Evolutionary conservation across 2,888 invertebrate genomes (phyloP), one percentile per base, ranked within the genome.

Genomic region (Germaria angustata): DNA sequence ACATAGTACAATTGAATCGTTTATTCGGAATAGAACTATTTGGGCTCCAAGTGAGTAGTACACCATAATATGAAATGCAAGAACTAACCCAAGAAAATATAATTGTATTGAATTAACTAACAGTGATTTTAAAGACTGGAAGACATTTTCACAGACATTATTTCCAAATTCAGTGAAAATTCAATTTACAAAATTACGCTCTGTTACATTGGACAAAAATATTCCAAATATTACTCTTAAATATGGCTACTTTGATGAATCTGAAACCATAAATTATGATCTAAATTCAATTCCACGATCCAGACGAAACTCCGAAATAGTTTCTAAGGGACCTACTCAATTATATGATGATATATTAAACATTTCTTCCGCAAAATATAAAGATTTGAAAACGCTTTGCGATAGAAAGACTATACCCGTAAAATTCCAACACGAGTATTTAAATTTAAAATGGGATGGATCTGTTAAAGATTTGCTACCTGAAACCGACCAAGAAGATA

Each of bases 11-110:
- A 79, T 71, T 59, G 69, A 69, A 39, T 69, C 69, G 17, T 76
- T 69, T 69, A 53, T 34, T 49, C 72, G 80, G 11, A 15, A 59
- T 8, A 59, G 69, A 68, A 80, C 49, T 44, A 69, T 75, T 36
- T 75, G 75, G 61, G 69, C 69, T 8, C 69, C 69, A 44, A 75
- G 63, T 69, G 63, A 80, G 46, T 80, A 69, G 75, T 44, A 15
- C 46, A 69, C 80, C 4, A 61, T 75, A 22, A 75, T 80, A 32
- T 61, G 61, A 20, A 80, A 69, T 17, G 51, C 69, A 20, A 61
- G 75, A 63, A 63, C 80, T 55, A 53, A 53, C 28, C 22, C 22
- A 22, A 22, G 9, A 22, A 57, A 53, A 41, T 76, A 68, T 76
- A 36, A 68, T 34, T 66, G 61, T 57, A 69, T 77, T 66, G 41